Evolutionary conservation across 2,888 invertebrate species (phyloP), one percentile per base, ranked within the genome.

Genomic region (Galeopsomyia nigrocyanea): DNA sequence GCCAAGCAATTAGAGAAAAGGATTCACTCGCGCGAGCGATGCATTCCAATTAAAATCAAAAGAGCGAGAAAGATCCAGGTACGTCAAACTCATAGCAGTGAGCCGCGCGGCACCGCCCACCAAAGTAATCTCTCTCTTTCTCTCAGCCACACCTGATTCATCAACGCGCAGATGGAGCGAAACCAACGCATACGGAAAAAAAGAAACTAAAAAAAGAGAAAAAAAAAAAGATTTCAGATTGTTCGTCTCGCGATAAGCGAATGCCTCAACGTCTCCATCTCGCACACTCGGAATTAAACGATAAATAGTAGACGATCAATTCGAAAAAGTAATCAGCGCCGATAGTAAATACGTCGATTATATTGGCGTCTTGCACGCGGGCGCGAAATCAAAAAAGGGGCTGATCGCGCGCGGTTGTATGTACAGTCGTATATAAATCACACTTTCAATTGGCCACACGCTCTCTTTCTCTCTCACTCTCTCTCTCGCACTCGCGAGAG

Each of bases 31-130:
- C 19, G 63, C 46, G 61, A 46, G n/a, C 50, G 56, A 57, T 66
- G 79, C 79, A 80, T 82, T 84, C 81, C 82, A 82, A 82, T 82
- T 82, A 80, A 82, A 82, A 82, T 82, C 80, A 80, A 79, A 77
- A 75, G 75, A 75, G 13, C n/a, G 65, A 72, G 70, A 75, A 66
- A 71, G 61, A 66, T 46, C 47, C 26, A 17, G 13, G 10, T 7
- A 39, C 39, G 39, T 39, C 39, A 39, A 39, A 17, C 22, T 19
- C 16, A n/a, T n/a, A 13, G 56, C 83, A 83, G 85, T 86, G 86
- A 86, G 85, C 83, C 82, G 79, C 82, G 79, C 82, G 84, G 84
- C 82, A 39, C 85, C 86, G 86, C 86, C 86, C 86, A 85, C 85
- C 86, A 75, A 86, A 86, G 86, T 84, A 86, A 86, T 86, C 84